Evolutionary conservation across 2,113 vertebrate species (phyloP).

Genomic region (Ciconia stormi): DNA sequence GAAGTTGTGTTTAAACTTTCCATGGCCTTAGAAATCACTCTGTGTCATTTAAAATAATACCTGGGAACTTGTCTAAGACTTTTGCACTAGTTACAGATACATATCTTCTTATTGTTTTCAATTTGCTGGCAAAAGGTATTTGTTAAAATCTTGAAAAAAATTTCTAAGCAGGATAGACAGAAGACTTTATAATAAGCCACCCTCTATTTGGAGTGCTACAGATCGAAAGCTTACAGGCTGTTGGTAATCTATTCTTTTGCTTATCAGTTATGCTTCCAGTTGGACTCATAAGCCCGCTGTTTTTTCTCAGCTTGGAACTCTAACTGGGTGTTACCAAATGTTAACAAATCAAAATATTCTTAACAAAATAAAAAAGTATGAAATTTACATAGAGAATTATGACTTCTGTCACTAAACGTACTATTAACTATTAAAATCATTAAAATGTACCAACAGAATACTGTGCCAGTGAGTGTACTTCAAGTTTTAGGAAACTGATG

Average conservation of each 20-base stretch:
- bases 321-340: background rate
- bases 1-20: background rate
- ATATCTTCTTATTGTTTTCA: background rate
- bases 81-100: background rate
- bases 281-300: background rate
- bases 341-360: background rate
- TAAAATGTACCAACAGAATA: background rate
- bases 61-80: background rate
- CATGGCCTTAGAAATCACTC: background rate
- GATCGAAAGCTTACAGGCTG: background rate
- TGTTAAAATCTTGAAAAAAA: background rate
- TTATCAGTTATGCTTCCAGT: background rate
- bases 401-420: background rate
- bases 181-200: background rate
- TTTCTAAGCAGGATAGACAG: background rate
- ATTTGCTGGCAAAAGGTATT: background rate
- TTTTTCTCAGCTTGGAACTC: background rate
- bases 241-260: background rate
- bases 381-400: background rate
- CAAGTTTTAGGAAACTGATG: background rate
- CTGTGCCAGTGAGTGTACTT: background rate
- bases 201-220: background rate
- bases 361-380: background rate
- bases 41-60: background rate
- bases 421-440: background rate